A percentile compares a stretch with the other conserved stretches of the same genome.
These are phyloP conservation scores for Mongoloraphidia duomilia DNA, from an alignment of 2,888 invertebrate genomes.

Conservation along the genomic window DNA sequence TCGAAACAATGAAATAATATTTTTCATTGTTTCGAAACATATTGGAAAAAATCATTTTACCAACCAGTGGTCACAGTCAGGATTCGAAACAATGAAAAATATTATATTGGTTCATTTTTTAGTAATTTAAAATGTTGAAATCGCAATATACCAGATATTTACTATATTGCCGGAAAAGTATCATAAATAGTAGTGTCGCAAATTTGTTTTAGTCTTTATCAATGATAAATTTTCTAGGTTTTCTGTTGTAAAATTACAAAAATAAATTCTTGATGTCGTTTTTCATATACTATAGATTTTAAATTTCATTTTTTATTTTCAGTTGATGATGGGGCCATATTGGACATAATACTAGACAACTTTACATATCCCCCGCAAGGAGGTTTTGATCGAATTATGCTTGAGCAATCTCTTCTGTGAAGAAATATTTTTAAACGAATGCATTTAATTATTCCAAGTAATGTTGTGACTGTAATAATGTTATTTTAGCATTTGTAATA, in stretches of 20 bases:
- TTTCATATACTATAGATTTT: conserved; percentile 5
- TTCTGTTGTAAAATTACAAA: background rate
- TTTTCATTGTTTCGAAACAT: too few relatives aligned
- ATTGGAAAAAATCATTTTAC: too few relatives aligned
- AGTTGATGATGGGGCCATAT: conserved; percentile 96
- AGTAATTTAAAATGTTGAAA: too few relatives aligned
- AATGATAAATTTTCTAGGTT: background rate
- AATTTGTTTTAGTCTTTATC: background rate
- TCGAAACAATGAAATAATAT: too few relatives aligned
- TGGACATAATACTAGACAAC: conserved; percentile 86
- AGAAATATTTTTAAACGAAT: conserved; percentile 16
- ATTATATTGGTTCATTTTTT: too few relatives aligned
- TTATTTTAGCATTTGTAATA: background rate
- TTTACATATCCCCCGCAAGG: conserved; percentile 70
- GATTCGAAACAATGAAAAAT: background rate
- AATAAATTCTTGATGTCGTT: background rate
- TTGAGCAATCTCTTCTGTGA: conserved; percentile 92
- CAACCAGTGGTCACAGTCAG: too few relatives aligned
- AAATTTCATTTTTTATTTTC: conserved; percentile 26
- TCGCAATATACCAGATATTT: conserved; percentile 1
- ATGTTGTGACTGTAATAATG: too few relatives aligned
- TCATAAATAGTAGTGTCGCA: too few relatives aligned
- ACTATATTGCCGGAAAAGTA: background rate
- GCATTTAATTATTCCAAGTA: background rate
- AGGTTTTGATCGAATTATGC: conserved; percentile 90